Base-by-base conservation (phyloP, 2,888 invertebrate species). In the Orthosia cruda region DNA sequence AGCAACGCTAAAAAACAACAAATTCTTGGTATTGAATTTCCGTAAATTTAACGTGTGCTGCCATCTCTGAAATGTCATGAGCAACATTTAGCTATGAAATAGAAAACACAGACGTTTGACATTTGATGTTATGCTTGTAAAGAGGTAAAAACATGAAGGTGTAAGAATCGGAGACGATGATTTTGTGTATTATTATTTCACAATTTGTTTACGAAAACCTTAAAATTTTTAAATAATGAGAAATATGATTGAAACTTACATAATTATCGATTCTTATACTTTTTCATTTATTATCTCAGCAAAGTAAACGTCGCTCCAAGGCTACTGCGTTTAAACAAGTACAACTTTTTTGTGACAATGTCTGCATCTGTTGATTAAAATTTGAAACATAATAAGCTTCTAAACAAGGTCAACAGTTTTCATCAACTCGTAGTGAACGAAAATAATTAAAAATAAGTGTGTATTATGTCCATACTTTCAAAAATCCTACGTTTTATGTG, bases 341-440 rank as follows among this genome's bases (percentile, higher is more conserved):
- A 92, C 92, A 94, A 94, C 93, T 93, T 95, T 95, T 96, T 95
- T 95, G 95, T 96, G 95, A 95, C 95, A 95, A 95, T 95, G 96
- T 96, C 96, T 96, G 95, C 96, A 96, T 96, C 96, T 97, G 97
- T 97, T 96, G 96, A 96, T 95, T 96, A 95, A 96, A 96, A 95
- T 96, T 96, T 96, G 96, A 96, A 96, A 96, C 96, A 94, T 96
- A 95, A 92, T 96, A 96, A 94, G 97, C 96, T 97, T 97, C 96
- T 96, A 97, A 95, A 97, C 97, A 97, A 97, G 97, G 97, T 97
- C 97, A 97, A 97, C 96, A 97, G 96, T 96, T 96, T 96, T 96
- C 95, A 95, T 96, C 95, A 94, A 95, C 94, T 95, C 93, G 89
- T 90, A 93, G 94, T 92, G 94, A 93, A 94, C 94, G 91, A 95